Evolutionary conservation across 2,797 vertebrate genomes (phyloP).

Genomic region (Oryzias sinensis): DNA sequence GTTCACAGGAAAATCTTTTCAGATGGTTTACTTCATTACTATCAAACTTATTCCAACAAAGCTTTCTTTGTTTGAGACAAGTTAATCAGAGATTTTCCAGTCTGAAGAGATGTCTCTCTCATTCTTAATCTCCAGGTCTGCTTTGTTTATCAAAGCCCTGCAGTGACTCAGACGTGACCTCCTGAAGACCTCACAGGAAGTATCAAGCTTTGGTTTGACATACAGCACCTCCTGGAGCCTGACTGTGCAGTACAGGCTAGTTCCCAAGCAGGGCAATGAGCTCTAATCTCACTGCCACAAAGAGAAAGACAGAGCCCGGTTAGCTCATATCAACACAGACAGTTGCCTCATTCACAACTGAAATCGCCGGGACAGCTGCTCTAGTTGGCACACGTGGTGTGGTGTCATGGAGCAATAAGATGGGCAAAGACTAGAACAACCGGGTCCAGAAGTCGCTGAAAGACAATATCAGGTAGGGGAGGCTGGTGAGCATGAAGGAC

Average conservation of each 20-base stretch:
- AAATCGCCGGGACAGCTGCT: conserved; percentile 32
- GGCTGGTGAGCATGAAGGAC: too few relatives aligned
- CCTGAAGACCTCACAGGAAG: neutral
- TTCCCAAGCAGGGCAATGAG: conserved; percentile 26
- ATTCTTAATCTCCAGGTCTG: neutral
- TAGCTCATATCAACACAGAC: conserved; percentile 32
- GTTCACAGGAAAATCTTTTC: too few relatives aligned
- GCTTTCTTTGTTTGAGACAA: too few relatives aligned
- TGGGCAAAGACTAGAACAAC: too few relatives aligned
- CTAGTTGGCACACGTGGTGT: conserved; percentile 8
- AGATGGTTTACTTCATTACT: too few relatives aligned
- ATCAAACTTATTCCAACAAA: too few relatives aligned
- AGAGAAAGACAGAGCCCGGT: conserved; percentile 28
- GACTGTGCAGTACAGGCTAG: conserved; percentile 16
- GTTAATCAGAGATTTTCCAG: too few relatives aligned
- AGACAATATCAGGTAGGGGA: too few relatives aligned
- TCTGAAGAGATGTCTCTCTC: neutral
- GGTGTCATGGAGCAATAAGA: neutral
- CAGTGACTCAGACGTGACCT: conserved; percentile 1
- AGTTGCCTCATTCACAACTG: conserved; percentile 29
- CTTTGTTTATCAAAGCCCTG: conserved; percentile 14
- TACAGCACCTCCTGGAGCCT: conserved; percentile 31
- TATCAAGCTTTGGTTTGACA: neutral
- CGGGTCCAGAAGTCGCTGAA: too few relatives aligned
- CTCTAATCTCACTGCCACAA: conserved; percentile 34